phyloP scores from a whole-genome alignment of 2,888 invertebrate species.

The Lithophane semibrunnea region DNA sequence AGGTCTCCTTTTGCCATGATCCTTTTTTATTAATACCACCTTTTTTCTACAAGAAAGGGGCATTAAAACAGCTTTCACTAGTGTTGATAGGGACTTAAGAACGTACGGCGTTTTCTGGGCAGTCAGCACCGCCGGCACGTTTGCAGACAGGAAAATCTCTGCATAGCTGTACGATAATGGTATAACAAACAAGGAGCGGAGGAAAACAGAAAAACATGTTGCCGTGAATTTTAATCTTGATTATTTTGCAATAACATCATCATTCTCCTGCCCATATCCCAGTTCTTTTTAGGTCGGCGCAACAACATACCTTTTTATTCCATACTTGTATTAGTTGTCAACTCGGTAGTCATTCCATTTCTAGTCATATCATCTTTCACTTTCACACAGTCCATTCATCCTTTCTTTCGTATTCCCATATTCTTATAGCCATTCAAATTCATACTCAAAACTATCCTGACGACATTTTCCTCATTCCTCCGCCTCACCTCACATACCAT shows the following conservation, averaged over 20 bases:
- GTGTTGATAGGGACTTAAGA: background rate
- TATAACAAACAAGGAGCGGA: background rate
- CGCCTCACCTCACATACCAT: background rate
- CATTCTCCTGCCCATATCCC: accelerated
- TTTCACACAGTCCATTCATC: background rate
- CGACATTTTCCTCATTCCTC: background rate
- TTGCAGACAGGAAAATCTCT: background rate
- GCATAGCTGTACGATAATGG: background rate
- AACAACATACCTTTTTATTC: background rate
- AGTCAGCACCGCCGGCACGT: too few relatives aligned
- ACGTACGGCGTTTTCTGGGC: background rate
- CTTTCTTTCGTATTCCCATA: background rate
- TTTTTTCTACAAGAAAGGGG: constrained; percentile 7
- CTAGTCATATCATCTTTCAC: background rate
- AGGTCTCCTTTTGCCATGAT: constrained; percentile 20
- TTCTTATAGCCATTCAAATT: background rate
- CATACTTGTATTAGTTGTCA: background rate
- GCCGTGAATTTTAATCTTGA: background rate
- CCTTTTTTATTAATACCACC: constrained; percentile 17
- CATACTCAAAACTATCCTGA: background rate
- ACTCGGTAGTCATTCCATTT: background rate
- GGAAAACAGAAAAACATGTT: background rate
- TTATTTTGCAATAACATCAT: background rate
- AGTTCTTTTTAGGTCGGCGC: background rate
- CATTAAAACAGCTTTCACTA: constrained; percentile 6